Conservation (phyloP, 53 echinoderm and acorn worm species). For the Mesocentrotus franciscanus region DNA sequence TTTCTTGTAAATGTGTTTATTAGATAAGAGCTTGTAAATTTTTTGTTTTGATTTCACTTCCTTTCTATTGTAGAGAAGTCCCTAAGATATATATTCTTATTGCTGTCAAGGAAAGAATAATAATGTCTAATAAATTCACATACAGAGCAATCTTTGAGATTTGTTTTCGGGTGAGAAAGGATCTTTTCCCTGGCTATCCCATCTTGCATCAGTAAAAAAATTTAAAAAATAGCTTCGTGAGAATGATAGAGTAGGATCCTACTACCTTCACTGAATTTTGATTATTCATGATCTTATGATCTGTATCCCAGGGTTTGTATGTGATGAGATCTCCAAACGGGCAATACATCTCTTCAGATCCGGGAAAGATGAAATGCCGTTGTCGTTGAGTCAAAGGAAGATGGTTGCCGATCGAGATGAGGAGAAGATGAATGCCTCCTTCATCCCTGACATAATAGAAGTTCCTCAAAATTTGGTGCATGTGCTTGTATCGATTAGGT, state of each 20-base stretch:
- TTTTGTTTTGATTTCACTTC: background rate
- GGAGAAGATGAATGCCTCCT: background rate
- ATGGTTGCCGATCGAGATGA: background rate
- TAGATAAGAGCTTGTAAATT: background rate
- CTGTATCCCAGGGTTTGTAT: background rate
- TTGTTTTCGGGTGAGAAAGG: background rate
- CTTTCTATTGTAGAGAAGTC: background rate
- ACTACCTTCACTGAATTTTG: background rate
- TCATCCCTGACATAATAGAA: slow-evolving; percentile 38
- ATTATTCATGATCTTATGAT: slow-evolving; percentile 25
- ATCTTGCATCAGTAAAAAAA: background rate
- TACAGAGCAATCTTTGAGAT: too few relatives aligned
- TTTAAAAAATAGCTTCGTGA: background rate
- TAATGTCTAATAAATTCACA: background rate
- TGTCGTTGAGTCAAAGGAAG: background rate
- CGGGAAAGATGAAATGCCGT: slow-evolving; percentile 15
- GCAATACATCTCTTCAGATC: background rate
- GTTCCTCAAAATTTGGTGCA: background rate
- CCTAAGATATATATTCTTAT: background rate
- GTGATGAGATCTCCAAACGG: background rate
- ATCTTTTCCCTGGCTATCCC: background rate
- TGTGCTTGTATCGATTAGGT: slow-evolving; percentile 3
- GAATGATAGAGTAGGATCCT: background rate
- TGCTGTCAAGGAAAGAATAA: background rate
- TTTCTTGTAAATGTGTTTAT: background rate